Base-by-base conservation (phyloP, 2,888 invertebrate species). In the Polymixis lichenea region DNA sequence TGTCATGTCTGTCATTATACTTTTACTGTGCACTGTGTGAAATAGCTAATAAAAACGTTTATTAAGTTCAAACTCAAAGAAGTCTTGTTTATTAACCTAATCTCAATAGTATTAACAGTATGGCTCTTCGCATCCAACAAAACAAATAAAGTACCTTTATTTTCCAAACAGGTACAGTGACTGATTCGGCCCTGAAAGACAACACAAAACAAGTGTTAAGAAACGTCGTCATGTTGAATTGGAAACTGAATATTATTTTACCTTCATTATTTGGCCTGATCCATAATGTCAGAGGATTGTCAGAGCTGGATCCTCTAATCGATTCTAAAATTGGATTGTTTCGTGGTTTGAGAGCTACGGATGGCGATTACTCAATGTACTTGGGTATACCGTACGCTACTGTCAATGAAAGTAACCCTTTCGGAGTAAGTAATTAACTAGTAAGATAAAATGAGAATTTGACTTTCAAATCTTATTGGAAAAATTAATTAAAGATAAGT, bases 301-400 rank as follows among this genome's bases (percentile, higher is more conserved):
- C 86, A 15, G 80, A 90, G 22, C 73, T 90, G 46, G 90, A 90
- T 61, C 92, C 92, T 0, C 71, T 94, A 60, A 92, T 93, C 7
- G 82, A 91, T 25, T 90, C 92, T 0, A 88, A 89, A 66, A 74
- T 88, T 5, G 94, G 94, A 0, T 79, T 89, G n/a, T 90, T 94
- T 51, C 85, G 91, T 60, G 94, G 94, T 0, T 58, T 93, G 46
- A 86, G 82, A 46, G 91, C 93, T 2, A 71, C 88, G 0, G 92
- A 93, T 84, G 93, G 93, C 2, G 86, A 89, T 62, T 91, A 93
- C 72, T 87, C 91, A 15, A 93, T 93, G 92, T 94, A 92, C 69
- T 82, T 93, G 82, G 94, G 93, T 4, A 93, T 94, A 87, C 93
- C 93, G 0, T 94, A 92, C 46, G 94, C 91, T 15, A 88, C 84